A percentile compares a stretch with the other conserved stretches of the same genome.
Conservation (phyloP, 35 echinoderm and acorn worm genomes). For the Lytechinus pictus region DNA sequence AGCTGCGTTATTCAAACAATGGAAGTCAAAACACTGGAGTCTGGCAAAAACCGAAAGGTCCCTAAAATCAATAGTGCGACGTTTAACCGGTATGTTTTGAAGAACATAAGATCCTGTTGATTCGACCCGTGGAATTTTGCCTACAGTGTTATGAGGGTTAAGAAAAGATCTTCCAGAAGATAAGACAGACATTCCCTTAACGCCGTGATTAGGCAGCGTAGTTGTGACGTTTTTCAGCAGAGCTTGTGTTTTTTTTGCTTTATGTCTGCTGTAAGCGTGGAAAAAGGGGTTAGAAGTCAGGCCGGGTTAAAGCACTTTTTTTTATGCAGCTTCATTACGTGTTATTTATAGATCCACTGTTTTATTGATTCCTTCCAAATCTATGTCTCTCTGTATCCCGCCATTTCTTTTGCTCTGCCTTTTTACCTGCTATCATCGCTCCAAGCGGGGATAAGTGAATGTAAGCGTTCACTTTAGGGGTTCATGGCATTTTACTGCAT, state of each 20-base stretch:
- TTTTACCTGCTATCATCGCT: neutral
- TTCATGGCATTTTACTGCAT: neutral
- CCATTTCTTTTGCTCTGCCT: neutral
- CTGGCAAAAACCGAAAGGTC: neutral
- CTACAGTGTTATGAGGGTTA: neutral
- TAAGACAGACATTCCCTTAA: neutral
- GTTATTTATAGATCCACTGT: constrained; percentile 56
- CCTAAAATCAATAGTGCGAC: neutral
- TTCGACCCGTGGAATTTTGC: neutral
- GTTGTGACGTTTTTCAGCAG: neutral
- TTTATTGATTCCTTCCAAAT: constrained; percentile 20
- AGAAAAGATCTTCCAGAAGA: neutral
- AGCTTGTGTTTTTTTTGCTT: neutral
- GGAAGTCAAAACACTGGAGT: neutral
- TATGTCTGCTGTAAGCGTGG: neutral
- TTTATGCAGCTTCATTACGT: constrained; percentile 47
- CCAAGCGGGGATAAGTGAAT: constrained; percentile 4
- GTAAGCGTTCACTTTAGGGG: neutral
- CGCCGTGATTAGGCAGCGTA: neutral
- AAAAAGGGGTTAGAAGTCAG: neutral
- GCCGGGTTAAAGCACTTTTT: constrained; percentile 54
- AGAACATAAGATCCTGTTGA: neutral
- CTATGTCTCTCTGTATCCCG: neutral
- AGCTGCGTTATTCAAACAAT: constrained; percentile 2
- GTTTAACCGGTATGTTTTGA: neutral